These are phyloP conservation scores for Dicranocentrus wangi DNA, from an alignment of 2,888 invertebrate species.

Conservation along the genomic window DNA sequence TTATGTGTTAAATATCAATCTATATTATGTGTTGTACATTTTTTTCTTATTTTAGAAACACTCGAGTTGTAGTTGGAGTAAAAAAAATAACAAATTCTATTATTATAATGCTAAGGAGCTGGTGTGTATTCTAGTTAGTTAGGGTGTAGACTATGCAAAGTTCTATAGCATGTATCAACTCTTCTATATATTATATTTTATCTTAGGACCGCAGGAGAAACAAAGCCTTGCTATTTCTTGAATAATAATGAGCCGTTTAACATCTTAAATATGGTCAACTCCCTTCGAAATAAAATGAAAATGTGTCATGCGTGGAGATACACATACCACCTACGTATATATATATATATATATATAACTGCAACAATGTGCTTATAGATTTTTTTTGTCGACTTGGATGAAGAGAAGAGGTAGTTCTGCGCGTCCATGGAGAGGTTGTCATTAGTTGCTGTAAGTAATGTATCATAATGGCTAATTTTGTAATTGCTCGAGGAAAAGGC, in stretches of 20 bases:
- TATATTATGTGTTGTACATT: too few relatives aligned
- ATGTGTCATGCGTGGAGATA: not conserved
- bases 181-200: too few relatives aligned
- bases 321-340: not conserved
- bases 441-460: not conserved
- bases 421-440: not conserved
- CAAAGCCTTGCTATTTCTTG: conserved; percentile 22
- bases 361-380: not conserved
- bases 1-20: too few relatives aligned
- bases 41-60: too few relatives aligned
- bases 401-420: too few relatives aligned
- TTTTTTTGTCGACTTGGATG: not conserved
- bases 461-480: not conserved
- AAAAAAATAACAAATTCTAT: too few relatives aligned
- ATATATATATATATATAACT: not conserved
- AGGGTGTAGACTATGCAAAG: too few relatives aligned
- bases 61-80: too few relatives aligned
- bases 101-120: too few relatives aligned
- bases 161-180: too few relatives aligned
- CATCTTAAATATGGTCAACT: conserved; percentile 17
- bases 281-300: not conserved
- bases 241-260: not conserved
- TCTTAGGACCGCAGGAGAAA: conserved; percentile 7
- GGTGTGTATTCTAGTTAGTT: too few relatives aligned
- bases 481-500: not conserved